A percentile compares a stretch with the other conserved stretches of the same genome.
phyloP scores from a whole-genome alignment of 2,888 invertebrate genomes.

The Nysson spinosus region DNA sequence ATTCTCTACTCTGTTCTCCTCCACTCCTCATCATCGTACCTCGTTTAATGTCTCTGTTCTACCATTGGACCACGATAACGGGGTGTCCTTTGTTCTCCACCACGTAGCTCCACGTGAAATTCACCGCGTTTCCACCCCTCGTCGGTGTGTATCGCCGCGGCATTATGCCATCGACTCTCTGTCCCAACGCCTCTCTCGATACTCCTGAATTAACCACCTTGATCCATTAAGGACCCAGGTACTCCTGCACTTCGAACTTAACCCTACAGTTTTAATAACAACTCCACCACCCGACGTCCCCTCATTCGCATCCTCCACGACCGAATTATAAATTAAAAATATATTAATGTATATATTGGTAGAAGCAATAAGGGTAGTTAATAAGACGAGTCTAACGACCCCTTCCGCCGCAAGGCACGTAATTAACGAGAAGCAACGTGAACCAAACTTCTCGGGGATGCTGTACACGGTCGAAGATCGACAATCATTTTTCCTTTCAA shows the following conservation, averaged over 20 bases:
- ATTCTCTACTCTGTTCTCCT: constrained; percentile 40
- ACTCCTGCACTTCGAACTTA: constrained; percentile 40
- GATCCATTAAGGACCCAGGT: constrained; percentile 51
- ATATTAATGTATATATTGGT: too few relatives aligned
- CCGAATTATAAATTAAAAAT: too few relatives aligned
- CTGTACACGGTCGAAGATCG: background rate
- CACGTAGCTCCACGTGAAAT: constrained; percentile 16
- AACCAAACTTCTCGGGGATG: background rate
- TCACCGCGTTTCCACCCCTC: constrained; percentile 23
- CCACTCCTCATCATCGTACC: constrained; percentile 21
- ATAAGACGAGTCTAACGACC: background rate
- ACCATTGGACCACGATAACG: constrained; percentile 4
- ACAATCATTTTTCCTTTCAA: constrained; percentile 33
- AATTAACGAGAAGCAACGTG: constrained; percentile 27
- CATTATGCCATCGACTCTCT: constrained; percentile 56
- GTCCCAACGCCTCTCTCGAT: constrained; percentile 55
- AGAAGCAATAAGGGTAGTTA: too few relatives aligned
- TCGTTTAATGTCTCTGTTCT: constrained; percentile 2
- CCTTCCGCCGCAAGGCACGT: constrained; percentile 1
- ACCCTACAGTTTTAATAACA: constrained; percentile 50
- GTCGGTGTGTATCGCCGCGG: constrained; percentile 57
- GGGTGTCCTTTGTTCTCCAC: constrained; percentile 15
- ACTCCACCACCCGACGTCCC: too few relatives aligned
- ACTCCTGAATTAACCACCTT: constrained; percentile 57
- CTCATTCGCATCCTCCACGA: too few relatives aligned